Conservation (phyloP, 35 echinoderm and acorn worm species). For the Lytechinus pictus region DNA sequence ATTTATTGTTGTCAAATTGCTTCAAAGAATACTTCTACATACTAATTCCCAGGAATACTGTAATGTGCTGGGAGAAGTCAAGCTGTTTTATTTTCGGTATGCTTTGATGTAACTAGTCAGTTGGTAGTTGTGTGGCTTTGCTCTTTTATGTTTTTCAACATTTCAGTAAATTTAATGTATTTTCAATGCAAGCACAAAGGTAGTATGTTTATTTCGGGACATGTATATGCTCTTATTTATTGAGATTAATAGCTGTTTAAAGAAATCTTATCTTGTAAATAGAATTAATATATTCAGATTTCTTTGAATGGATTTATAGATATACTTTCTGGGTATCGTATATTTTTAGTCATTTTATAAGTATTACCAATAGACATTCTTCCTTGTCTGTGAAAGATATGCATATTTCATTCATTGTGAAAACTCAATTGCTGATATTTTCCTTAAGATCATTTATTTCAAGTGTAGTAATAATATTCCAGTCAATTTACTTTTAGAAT, state of each 20-base stretch:
- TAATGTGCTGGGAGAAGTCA: not conserved
- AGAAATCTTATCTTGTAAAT: slow-evolving; percentile 14
- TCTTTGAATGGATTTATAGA: not conserved
- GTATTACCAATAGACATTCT: too few relatives aligned
- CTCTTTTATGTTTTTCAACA: not conserved
- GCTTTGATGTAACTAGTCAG: not conserved
- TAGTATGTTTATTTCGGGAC: not conserved
- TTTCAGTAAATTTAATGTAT: not conserved
- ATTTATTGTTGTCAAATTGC: not conserved
- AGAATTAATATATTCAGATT: slow-evolving; percentile 15
- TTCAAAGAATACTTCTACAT: not conserved
- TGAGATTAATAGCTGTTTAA: not conserved
- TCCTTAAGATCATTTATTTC: not conserved
- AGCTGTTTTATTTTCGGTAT: not conserved
- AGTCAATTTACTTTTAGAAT: too few relatives aligned
- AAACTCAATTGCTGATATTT: too few relatives aligned
- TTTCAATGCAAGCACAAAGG: not conserved
- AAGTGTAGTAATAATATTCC: not conserved
- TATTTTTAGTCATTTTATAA: not conserved
- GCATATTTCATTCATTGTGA: too few relatives aligned
- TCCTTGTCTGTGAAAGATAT: too few relatives aligned
- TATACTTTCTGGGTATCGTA: too few relatives aligned
- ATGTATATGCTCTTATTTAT: not conserved
- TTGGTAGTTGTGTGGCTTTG: not conserved
- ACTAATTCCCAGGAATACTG: not conserved